phyloP scores from a whole-genome alignment of 2,888 invertebrate species.

The Mechanitis messenoides region DNA sequence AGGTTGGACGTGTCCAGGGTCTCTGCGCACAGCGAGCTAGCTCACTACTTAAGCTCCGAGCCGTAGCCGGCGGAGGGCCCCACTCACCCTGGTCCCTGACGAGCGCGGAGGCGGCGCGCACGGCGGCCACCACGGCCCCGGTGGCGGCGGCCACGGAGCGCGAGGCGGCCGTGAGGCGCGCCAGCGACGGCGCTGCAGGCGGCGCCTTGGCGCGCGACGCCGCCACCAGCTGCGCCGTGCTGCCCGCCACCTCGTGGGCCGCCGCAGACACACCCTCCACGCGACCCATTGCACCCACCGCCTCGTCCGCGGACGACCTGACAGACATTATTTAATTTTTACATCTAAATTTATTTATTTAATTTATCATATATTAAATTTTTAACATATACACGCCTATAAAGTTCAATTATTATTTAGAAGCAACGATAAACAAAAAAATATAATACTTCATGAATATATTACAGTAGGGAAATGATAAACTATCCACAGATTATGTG shows the following conservation, averaged over 20 bases:
- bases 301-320: conserved; percentile 88
- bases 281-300: conserved; percentile 89
- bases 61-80: neutral
- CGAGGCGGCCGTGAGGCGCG: conserved; percentile 90
- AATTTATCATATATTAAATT: no score
- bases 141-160: conserved; percentile 93
- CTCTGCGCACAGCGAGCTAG: conserved; percentile 69
- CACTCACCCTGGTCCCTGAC: conserved; percentile 85
- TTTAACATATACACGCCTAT: no score
- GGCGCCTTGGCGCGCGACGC: conserved; percentile 97
- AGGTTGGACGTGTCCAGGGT: conserved; percentile 93
- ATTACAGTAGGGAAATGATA: no score
- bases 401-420: no score
- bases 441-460: no score
- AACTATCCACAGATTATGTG: no score
- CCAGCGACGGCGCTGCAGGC: conserved; percentile 85
- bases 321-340: no score
- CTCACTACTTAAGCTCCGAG: conserved; percentile 5
- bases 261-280: conserved; percentile 96
- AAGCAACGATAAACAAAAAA: no score
- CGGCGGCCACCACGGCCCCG: conserved; percentile 94
- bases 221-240: conserved; percentile 98
- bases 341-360: no score
- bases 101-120: conserved; percentile 90
- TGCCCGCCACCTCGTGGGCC: conserved; percentile 94